These are phyloP conservation scores for Horisme vitalbata DNA, from an alignment of 2,888 invertebrate species.

Conservation along the genomic window DNA sequence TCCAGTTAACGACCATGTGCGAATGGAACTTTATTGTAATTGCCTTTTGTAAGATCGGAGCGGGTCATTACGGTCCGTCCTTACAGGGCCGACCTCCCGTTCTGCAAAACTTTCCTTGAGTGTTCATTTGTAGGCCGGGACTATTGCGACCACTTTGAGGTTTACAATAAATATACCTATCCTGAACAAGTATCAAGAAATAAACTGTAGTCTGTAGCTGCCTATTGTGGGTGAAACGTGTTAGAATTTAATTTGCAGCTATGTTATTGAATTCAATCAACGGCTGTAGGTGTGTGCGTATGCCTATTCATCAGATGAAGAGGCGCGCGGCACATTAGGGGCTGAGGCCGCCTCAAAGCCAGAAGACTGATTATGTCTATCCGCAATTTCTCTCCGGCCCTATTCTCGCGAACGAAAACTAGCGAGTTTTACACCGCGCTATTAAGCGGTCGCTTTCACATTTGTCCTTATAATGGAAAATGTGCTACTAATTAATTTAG, in stretches of 20 bases:
- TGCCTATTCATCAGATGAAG: slow-evolving; percentile 76
- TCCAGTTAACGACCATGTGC: slow-evolving; percentile 81
- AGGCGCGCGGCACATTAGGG: slow-evolving; percentile 75
- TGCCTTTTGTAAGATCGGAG: slow-evolving; percentile 82
- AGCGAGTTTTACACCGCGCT: slow-evolving; percentile 82
- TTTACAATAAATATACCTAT: slow-evolving; percentile 42
- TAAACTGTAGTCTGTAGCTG: slow-evolving; percentile 20
- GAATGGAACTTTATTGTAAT: slow-evolving; percentile 83
- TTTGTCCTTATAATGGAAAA: slow-evolving; percentile 84
- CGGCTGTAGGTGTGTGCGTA: slow-evolving; percentile 59
- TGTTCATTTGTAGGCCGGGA: slow-evolving; percentile 47
- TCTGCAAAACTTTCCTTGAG: slow-evolving; percentile 66
- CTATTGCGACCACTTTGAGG: slow-evolving; percentile 41
- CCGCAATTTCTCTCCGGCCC: slow-evolving; percentile 81
- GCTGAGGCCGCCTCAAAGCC: slow-evolving; percentile 80
- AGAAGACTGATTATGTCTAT: slow-evolving; percentile 83
- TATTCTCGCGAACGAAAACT: slow-evolving; percentile 82
- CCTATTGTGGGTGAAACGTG: slow-evolving; percentile 24
- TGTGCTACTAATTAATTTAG: slow-evolving; percentile 83
- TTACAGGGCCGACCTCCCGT: slow-evolving; percentile 65
- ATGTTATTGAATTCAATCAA: slow-evolving; percentile 57
- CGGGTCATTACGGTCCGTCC: slow-evolving; percentile 76
- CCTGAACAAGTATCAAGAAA: slow-evolving; percentile 32
- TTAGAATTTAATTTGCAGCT: slow-evolving; percentile 39
- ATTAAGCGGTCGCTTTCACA: slow-evolving; percentile 83